Percentiles rank a stretch among this genome's conserved stretches.
These are phyloP conservation scores for Eulithis prunata DNA, from an alignment of 2,888 invertebrate species.

Conservation along the genomic window DNA sequence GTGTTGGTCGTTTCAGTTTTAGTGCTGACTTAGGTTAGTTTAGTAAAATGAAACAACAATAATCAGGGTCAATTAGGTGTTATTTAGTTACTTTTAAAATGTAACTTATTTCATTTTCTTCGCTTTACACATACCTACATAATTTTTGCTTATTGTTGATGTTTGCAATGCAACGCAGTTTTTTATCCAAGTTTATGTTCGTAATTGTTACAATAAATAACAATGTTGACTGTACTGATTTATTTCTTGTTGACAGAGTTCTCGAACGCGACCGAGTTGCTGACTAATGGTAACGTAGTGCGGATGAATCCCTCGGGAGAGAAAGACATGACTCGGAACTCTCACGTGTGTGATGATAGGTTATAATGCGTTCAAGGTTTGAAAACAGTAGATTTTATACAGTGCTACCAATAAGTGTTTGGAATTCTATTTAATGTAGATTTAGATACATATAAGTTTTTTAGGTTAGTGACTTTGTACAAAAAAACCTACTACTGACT, in stretches of 20 bases:
- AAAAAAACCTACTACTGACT: no score
- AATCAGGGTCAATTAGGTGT: no score
- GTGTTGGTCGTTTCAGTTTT: no score
- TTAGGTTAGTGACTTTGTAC: no score
- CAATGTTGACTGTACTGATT: constrained; percentile 11
- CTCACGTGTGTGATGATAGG: constrained; percentile 61
- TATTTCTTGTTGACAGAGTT: constrained; percentile 57
- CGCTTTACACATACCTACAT: background rate
- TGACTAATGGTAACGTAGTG: constrained; percentile 63
- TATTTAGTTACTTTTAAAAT: no score
- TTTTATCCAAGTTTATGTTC: background rate
- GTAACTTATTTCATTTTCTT: background rate
- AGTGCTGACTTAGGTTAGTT: no score
- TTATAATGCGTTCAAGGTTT: constrained; percentile 49
- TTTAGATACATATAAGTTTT: background rate
- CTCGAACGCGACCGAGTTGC: constrained; percentile 65
- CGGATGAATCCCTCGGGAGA: constrained; percentile 64
- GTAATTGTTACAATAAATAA: constrained; percentile 5
- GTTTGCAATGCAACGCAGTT: no score
- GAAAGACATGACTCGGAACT: constrained; percentile 47
- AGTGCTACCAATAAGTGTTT: constrained; percentile 16
- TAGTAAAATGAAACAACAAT: no score
- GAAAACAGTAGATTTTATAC: constrained; percentile 34
- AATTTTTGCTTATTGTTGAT: no score
- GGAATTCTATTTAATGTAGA: background rate